Evolutionary conservation across 2,113 vertebrate genomes (phyloP), one percentile per base, ranked within the genome.

Genomic region (Scatophagus argus): DNA sequence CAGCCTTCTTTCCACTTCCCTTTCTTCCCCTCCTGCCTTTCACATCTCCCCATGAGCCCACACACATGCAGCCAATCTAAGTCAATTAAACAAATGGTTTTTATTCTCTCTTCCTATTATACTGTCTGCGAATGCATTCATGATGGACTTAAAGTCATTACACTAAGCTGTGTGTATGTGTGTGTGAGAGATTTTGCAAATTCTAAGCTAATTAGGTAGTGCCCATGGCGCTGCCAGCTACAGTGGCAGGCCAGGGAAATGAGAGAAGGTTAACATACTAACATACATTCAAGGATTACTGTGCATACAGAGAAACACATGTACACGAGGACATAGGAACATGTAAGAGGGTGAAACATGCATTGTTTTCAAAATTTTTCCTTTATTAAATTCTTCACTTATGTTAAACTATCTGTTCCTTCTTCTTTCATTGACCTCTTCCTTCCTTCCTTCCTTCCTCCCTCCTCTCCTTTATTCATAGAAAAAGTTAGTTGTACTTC

Each of bases 41-140:
- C 47, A 3, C 25, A 1, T 52, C 32, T 60, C 16, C 69, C 64
- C 44, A 12, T 46, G 25, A 79, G 52, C 85, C 69, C 58, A 74
- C 80, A 85, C 74, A 81, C 76, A 81, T 17, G 16, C 80, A 81
- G 67, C 60, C 76, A 79, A 77, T 85, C 82, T 55, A 63, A 89
- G 79, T 74, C 76, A 90, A 90, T 93, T 91, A 91, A 84, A 84
- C 67, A 83, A 90, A 88, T 83, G 55, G 5, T 78, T 91, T 91
- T 87, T 84, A 82, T 82, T 88, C 82, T 77, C 23, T 70, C 79
- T 58, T 76, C 55, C 75, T 72, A 76, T 72, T 87, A 83, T 66
- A 83, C 67, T 74, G 81, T 84, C 77, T 84, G 65, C 63, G 66
- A 70, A 78, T 74, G 68, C 75, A 88, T 84, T 77, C 64, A 68